Conservation (phyloP, 2,888 invertebrate species). For the Meghimatium bilineatum region DNA sequence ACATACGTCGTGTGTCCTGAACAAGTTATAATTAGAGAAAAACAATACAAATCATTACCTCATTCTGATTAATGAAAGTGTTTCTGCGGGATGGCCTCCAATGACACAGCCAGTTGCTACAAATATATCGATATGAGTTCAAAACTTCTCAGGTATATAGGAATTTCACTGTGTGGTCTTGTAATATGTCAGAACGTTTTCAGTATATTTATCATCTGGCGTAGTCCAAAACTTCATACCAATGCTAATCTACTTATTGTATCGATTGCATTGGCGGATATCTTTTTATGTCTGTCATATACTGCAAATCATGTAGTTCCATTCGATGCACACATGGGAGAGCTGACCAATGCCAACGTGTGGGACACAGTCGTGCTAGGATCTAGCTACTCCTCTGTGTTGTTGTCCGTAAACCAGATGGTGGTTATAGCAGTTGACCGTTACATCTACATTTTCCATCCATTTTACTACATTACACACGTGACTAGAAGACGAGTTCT, state of each 20-base stretch:
- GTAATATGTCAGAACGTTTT: not conserved
- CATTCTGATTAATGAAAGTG: no score
- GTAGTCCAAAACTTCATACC: not conserved
- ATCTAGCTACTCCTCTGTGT: not conserved
- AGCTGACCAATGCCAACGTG: not conserved
- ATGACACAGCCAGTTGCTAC: no score
- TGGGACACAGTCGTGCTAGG: not conserved
- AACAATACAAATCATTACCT: no score
- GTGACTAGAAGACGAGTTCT: not conserved
- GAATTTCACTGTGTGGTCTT: not conserved
- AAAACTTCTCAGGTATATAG: no score
- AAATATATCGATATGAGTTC: no score
- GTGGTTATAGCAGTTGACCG: conserved; percentile 11
- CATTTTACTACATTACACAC: not conserved
- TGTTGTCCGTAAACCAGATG: not conserved
- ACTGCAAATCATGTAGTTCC: not conserved
- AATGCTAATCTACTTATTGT: not conserved
- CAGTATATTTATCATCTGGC: not conserved
- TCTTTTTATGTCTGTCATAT: not conserved
- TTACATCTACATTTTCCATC: conserved; percentile 12
- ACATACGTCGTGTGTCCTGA: no score
- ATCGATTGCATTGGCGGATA: not conserved
- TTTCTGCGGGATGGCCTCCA: no score
- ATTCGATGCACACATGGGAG: not conserved
- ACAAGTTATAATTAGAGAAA: no score